Percentiles rank a stretch among this genome's conserved stretches.
Conservation (phyloP, 64 coral and sea anemone genomes). For the Porites lutea region DNA sequence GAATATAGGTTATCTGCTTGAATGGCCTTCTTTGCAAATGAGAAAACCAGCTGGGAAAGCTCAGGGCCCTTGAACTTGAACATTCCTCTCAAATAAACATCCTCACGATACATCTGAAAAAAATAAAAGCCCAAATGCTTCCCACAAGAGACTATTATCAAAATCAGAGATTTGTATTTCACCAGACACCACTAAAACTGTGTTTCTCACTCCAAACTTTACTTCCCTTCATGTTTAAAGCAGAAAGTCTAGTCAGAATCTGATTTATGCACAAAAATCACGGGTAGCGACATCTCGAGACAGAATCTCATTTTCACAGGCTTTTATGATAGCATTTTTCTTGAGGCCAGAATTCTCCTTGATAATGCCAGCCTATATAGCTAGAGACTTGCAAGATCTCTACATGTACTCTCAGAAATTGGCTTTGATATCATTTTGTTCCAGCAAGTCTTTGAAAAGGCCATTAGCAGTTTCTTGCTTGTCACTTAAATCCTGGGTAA, state of each 20-base stretch:
- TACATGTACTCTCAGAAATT: neutral
- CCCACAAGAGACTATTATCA: neutral
- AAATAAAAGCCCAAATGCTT: neutral
- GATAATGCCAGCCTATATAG: neutral
- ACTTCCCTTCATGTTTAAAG: neutral
- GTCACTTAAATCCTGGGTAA: neutral
- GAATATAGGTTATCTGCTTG: slow-evolving; percentile 13
- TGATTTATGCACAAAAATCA: slow-evolving; percentile 1
- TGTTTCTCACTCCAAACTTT: neutral
- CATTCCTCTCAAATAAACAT: neutral
- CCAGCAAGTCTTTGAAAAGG: neutral
- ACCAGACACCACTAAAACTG: neutral
- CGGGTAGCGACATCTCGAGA: neutral
- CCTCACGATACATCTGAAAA: neutral
- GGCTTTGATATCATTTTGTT: neutral
- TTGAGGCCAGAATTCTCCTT: neutral
- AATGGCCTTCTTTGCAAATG: slow-evolving; percentile 4
- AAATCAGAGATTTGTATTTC: neutral
- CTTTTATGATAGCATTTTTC: neutral
- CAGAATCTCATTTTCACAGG: slow-evolving; percentile 16
- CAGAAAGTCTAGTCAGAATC: slow-evolving; percentile 13
- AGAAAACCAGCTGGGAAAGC: neutral
- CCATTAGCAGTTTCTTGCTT: neutral
- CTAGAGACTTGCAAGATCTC: neutral
- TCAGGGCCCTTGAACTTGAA: neutral